Evolutionary conservation across 2,888 invertebrate genomes (phyloP), one percentile per base, ranked within the genome.

Genomic region (Plebejus anna): DNA sequence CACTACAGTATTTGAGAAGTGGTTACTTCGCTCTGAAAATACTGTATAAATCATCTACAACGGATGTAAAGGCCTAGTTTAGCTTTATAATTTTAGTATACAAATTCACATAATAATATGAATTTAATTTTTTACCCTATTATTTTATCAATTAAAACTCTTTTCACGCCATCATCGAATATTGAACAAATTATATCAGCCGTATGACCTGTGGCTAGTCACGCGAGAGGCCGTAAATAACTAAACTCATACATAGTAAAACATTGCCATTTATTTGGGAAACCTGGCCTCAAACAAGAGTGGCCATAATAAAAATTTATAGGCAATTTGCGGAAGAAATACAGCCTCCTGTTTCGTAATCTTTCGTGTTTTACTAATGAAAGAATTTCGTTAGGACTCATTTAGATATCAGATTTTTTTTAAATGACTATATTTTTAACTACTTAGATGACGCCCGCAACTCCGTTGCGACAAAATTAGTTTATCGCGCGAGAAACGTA

Each of bases 271-370:
- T 90, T 91, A 89, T 89, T 87, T 86, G 84, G 82, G 85, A 87
- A 89, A 88, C 88, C 88, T 88, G 89, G 89, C 90, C 89, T 90
- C 90, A 88, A 91, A 90, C 86, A 87, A 88, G 88, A 90, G 88
- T 86, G 90, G 90, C 89, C 85, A 90, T 92, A 92, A 92, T 91
- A 92, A 88, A 90, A 92, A 92, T 91, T 92, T 92, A 92, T 92
- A 88, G 92, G 88, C 91, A 91, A 92, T 92, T 92, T 91, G 85
- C 84, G 84, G 84, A 82, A 89, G 87, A 91, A 89, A 89, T 90
- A 91, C 88, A 81, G 86, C 88, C 85, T 84, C 82, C 86, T 87
- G 82, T 84, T 83, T 80, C 83, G 84, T 83, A 81, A 84, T 84
- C 86, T 86, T 89, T 90, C 90, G 85, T 88, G 88, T 90, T 89